Evolutionary conservation across 1,140 invertebrate genomes (phyloP).

Genomic region (Thaumatotibia leucotreta): DNA sequence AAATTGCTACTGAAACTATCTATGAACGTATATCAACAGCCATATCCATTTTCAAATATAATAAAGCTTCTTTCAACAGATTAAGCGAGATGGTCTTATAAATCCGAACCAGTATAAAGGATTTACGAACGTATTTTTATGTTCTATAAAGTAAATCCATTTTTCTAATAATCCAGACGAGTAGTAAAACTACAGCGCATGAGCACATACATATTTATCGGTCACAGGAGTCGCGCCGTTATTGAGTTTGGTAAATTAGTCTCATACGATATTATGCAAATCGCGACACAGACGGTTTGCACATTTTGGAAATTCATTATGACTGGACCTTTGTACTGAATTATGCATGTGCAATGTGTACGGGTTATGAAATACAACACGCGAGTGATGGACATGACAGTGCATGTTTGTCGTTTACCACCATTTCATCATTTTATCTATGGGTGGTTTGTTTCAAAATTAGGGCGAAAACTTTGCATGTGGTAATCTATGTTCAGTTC

Average conservation of each 20-base stretch:
- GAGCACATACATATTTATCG: conserved; percentile 16
- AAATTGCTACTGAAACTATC: too few relatives aligned
- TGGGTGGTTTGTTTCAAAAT: too few relatives aligned
- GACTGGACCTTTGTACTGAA: conserved; percentile 3
- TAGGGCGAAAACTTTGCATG: too few relatives aligned
- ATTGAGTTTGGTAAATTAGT: conserved; percentile 55
- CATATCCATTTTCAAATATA: too few relatives aligned
- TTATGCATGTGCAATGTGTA: not conserved
- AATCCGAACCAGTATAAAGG: too few relatives aligned
- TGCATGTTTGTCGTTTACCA: not conserved
- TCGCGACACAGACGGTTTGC: conserved; percentile 15
- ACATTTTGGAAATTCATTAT: conserved; percentile 14
- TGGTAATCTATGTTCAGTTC: too few relatives aligned
- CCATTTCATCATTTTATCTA: not conserved
- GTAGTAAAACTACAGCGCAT: not conserved
- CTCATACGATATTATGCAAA: conserved; percentile 56
- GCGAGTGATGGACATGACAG: not conserved
- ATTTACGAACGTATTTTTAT: too few relatives aligned
- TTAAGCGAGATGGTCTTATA: too few relatives aligned
- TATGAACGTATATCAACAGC: too few relatives aligned
- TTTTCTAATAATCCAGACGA: too few relatives aligned
- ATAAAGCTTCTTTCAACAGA: too few relatives aligned
- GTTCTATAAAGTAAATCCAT: too few relatives aligned
- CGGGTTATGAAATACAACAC: not conserved
- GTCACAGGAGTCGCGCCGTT: conserved; percentile 41